These are phyloP conservation scores for Marcusenius ussheri DNA, from an alignment of 2,113 vertebrate genomes.

Conservation along the genomic window DNA sequence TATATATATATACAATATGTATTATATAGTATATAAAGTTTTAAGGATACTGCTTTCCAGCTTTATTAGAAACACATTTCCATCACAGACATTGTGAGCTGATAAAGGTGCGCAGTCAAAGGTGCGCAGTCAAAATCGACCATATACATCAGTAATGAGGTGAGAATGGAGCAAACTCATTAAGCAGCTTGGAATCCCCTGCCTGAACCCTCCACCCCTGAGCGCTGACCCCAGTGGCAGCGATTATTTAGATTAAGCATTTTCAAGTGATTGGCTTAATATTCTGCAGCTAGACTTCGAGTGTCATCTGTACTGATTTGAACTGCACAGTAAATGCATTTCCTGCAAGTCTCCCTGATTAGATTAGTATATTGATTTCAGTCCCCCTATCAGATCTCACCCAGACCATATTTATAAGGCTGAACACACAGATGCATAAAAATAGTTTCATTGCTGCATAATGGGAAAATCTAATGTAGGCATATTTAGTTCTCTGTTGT, in stretches of 20 bases:
- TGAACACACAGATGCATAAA: slow-evolving; percentile 50
- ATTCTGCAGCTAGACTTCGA: slow-evolving; percentile 49
- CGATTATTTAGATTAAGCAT: slow-evolving; percentile 56
- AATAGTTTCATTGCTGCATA: slow-evolving; percentile 37
- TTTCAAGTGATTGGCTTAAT: slow-evolving; percentile 51
- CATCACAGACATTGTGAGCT: neutral
- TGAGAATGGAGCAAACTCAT: slow-evolving; percentile 5
- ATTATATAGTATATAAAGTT: neutral
- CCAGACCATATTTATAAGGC: slow-evolving; percentile 58
- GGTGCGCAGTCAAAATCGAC: neutral
- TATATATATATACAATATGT: too few relatives aligned
- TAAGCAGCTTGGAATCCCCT: neutral
- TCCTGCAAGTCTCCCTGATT: slow-evolving; percentile 54
- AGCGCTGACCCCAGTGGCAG: slow-evolving; percentile 49
- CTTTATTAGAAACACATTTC: neutral
- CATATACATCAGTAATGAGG: neutral
- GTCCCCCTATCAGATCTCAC: slow-evolving; percentile 39
- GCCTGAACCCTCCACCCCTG: slow-evolving; percentile 40
- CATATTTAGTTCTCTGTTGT: neutral
- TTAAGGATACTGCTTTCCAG: neutral
- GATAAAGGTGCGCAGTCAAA: neutral
- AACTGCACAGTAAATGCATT: slow-evolving; percentile 50
- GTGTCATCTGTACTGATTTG: slow-evolving; percentile 45
- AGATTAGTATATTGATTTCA: slow-evolving; percentile 64
- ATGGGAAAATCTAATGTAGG: slow-evolving; percentile 7